These are phyloP conservation scores for Mastomys natalensis DNA, from an alignment of 2,113 vertebrate genomes.

Conservation along the genomic window DNA sequence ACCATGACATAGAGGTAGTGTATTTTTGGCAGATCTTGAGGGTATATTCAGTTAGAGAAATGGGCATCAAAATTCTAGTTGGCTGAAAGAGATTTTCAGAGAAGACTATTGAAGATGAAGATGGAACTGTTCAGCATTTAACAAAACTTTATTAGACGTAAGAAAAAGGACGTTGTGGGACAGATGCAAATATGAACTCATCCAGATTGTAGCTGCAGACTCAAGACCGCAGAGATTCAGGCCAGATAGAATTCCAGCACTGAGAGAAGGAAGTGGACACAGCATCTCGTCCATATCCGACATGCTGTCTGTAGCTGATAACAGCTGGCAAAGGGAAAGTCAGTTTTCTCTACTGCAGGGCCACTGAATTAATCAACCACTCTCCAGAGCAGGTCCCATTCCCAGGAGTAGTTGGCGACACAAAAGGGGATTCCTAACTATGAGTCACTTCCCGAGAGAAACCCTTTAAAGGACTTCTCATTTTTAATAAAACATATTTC, in stretches of 20 bases:
- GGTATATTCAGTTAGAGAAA: background rate
- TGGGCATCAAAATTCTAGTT: no score
- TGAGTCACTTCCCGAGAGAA: background rate
- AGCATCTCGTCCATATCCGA: background rate
- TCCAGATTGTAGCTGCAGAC: background rate
- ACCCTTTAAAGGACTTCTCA: background rate
- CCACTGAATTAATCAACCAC: background rate
- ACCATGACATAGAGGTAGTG: rapidly evolving
- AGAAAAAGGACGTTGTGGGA: background rate
- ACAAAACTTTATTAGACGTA: background rate
- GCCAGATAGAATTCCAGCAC: background rate
- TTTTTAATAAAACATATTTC: background rate
- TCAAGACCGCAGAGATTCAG: background rate
- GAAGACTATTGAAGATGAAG: background rate
- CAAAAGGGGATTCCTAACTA: background rate
- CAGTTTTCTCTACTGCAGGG: background rate
- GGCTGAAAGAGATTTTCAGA: background rate
- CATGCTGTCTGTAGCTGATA: background rate
- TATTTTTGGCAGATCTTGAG: no score
- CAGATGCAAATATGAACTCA: background rate
- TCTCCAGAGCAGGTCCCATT: background rate
- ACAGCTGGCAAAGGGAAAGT: background rate
- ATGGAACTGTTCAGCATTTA: background rate
- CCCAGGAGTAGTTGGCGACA: background rate
- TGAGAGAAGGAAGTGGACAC: background rate